These are phyloP conservation scores for Pleuronectes platessa DNA, from an alignment of 2,113 vertebrate species.

Conservation along the genomic window DNA sequence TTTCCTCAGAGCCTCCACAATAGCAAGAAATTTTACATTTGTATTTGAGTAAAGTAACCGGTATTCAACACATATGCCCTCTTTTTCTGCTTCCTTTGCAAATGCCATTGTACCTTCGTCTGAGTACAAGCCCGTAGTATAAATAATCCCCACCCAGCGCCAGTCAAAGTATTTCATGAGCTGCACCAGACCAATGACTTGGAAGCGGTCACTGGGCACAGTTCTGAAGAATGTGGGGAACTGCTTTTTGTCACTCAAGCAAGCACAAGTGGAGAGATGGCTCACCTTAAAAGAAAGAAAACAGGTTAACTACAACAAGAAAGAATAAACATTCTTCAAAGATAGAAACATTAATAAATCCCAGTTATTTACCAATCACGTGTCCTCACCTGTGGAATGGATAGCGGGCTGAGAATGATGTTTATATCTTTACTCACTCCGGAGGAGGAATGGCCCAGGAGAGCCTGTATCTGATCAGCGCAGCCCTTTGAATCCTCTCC, in stretches of 20 bases:
- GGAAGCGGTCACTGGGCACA: constrained; percentile 71
- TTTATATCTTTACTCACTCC: constrained; percentile 65
- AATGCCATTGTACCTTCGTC: constrained; percentile 43
- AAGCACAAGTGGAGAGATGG: constrained; percentile 72
- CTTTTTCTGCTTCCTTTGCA: constrained; percentile 40
- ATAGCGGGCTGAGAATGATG: constrained; percentile 50
- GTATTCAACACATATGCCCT: constrained; percentile 71
- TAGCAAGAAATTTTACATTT: rapidly evolving
- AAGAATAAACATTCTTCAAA: background rate
- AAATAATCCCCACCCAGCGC: constrained; percentile 75
- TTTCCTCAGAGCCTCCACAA: constrained; percentile 36
- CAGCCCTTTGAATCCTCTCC: constrained; percentile 35
- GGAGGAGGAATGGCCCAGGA: constrained; percentile 75
- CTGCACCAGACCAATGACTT: constrained; percentile 59
- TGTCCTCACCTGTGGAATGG: constrained; percentile 70
- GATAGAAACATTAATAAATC: too few relatives aligned
- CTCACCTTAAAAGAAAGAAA: constrained; percentile 62
- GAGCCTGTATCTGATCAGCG: constrained; percentile 49
- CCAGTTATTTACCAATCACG: background rate
- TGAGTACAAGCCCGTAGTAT: constrained; percentile 32
- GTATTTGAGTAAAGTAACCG: background rate
- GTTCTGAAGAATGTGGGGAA: constrained; percentile 75
- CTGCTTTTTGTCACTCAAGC: constrained; percentile 68
- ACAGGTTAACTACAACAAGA: background rate
- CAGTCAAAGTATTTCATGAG: constrained; percentile 73